Percentiles rank a stretch among this genome's conserved stretches.
Evolutionary conservation across 2,113 vertebrate genomes (phyloP).

Genomic region (Lepidothrix coronata): DNA sequence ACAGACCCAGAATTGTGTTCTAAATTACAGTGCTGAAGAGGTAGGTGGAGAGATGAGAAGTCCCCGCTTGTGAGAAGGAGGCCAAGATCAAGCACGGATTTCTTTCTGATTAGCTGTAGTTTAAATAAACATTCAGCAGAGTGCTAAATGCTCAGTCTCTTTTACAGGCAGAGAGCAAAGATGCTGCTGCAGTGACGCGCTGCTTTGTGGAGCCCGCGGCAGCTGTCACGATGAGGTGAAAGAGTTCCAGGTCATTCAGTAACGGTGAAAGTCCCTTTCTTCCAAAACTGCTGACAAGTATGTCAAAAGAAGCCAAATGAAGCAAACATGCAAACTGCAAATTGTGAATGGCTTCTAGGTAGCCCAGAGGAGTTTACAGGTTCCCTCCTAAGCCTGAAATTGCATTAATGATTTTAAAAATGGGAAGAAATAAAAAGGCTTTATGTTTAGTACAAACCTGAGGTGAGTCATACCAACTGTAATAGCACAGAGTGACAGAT

Average conservation of each 20-base stretch:
- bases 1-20: not conserved
- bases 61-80: not conserved
- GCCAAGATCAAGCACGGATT: not conserved
- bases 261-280: not conserved
- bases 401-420: not conserved
- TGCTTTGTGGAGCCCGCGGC: not conserved
- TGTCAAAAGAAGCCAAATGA: not conserved
- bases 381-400: not conserved
- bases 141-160: not conserved
- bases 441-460: not conserved
- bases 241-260: not conserved
- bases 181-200: rapidly evolving
- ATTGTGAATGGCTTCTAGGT: not conserved
- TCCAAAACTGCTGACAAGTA: not conserved
- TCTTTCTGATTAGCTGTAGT: not conserved
- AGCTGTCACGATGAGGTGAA: not conserved
- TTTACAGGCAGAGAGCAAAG: not conserved
- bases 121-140: not conserved
- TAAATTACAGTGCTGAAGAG: not conserved
- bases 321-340: not conserved
- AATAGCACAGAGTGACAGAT: not conserved
- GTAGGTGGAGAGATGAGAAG: not conserved
- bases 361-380: not conserved
- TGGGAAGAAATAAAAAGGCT: not conserved
- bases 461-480: not conserved